Evolutionary conservation across 2,888 invertebrate genomes (phyloP), one percentile per base, ranked within the genome.

Genomic region (Melanotus villosus): DNA sequence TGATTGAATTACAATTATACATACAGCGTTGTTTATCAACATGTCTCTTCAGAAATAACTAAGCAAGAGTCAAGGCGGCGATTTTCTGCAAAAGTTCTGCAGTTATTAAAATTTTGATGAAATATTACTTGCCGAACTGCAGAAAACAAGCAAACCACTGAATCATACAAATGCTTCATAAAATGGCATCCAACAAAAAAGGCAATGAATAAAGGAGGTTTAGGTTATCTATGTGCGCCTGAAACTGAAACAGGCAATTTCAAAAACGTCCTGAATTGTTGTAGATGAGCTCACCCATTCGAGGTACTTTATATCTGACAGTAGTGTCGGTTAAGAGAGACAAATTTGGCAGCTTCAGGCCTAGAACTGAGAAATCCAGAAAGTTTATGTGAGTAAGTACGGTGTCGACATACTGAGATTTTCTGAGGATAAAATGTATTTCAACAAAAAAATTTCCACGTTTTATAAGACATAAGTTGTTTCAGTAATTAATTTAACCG

Each of bases 281-380:
- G 52, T 32, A 52, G 52, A 52, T 52, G 52, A 52, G 52, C 52
- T 45, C 16, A 59, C 41, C 45, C 45, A 45, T 32, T 62, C 38
- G 36, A 62, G 36, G 47, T 41, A 23, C 36, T 62, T 62, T 62
- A 62, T 62, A 62, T 62, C 50, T 62, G 62, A 62, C 62, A 62
- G 52, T 62, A 52, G 62, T 52, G 62, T 38, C 50, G 62, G 50
- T 36, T 62, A 62, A 62, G 62, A 50, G 50, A 62, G 62, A 62
- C 62, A 62, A 62, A 62, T 62, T 62, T 45, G 45, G 30, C 43
- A 45, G 59, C 59, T 45, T 18, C 45, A 34, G 45, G 32, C 32
- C 59, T 45, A 21, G 45, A 59, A 45, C 26, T 30, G 45, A 45
- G 43, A 30, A 26, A 32, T 47, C 62, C 14, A 60, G 38, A 41